Evolutionary conservation across 2,113 vertebrate species (phyloP).

Genomic region (Oreotrochilus melanogaster): DNA sequence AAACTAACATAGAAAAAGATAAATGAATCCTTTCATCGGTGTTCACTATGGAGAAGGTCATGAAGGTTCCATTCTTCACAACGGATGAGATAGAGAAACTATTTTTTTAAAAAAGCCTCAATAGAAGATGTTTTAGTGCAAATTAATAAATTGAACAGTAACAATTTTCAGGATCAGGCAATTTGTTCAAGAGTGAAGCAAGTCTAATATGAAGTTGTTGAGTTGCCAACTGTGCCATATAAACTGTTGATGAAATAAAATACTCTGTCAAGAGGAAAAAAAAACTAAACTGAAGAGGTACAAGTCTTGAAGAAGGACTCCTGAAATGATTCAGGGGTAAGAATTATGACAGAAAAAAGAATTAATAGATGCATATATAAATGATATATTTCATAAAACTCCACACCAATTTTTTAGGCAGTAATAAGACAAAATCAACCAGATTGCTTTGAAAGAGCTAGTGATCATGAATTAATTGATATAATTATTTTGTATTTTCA

Average conservation of each 20-base stretch:
- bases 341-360: background rate
- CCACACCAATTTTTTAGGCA: background rate
- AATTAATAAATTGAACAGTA: slow-evolving; percentile 27
- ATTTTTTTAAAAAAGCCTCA: background rate
- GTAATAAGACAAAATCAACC: background rate
- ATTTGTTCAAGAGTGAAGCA: background rate
- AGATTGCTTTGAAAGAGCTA: background rate
- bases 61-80: background rate
- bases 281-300: background rate
- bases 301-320: background rate
- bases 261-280: background rate
- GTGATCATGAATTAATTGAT: background rate
- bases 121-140: background rate
- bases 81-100: background rate
- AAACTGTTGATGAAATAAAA: background rate
- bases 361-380: background rate
- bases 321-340: background rate
- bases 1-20: background rate
- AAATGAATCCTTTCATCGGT: slow-evolving; percentile 4
- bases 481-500: background rate
- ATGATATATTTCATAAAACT: background rate
- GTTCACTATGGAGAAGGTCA: background rate
- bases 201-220: background rate
- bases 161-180: background rate
- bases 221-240: background rate